phyloP scores from a whole-genome alignment of 1,140 invertebrate species.

The Sipha flava region DNA sequence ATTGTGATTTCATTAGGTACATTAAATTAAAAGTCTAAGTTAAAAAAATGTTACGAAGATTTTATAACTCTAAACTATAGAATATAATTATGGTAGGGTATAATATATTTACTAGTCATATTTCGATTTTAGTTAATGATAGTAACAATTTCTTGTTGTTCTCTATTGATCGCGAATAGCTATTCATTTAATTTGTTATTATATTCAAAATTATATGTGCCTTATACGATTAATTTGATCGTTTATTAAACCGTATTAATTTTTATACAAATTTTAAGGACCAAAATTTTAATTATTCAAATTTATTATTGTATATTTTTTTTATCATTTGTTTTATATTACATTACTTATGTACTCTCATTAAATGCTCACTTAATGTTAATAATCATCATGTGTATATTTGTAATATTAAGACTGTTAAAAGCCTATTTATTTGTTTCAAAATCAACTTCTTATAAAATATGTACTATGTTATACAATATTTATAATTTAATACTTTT shows the following conservation, averaged over 20 bases:
- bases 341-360: background rate
- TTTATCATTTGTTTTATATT: background rate
- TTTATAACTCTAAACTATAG: no score
- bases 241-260: background rate
- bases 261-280: background rate
- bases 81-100: background rate
- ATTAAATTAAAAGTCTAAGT: no score
- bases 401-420: background rate
- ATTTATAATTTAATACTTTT: background rate
- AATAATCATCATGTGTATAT: background rate
- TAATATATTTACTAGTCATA: background rate
- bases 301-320: background rate
- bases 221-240: background rate
- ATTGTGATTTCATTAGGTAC: no score
- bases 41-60: no score
- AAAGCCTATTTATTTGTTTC: background rate
- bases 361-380: background rate
- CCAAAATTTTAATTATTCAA: background rate
- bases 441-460: background rate
- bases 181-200: background rate
- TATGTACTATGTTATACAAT: background rate
- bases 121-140: background rate
- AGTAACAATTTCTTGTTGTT: background rate
- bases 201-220: background rate
- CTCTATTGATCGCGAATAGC: background rate